A percentile compares a stretch with the other conserved stretches of the same genome.
Evolutionary conservation across 2,113 vertebrate genomes (phyloP).

Genomic region (Syngnathus typhle): DNA sequence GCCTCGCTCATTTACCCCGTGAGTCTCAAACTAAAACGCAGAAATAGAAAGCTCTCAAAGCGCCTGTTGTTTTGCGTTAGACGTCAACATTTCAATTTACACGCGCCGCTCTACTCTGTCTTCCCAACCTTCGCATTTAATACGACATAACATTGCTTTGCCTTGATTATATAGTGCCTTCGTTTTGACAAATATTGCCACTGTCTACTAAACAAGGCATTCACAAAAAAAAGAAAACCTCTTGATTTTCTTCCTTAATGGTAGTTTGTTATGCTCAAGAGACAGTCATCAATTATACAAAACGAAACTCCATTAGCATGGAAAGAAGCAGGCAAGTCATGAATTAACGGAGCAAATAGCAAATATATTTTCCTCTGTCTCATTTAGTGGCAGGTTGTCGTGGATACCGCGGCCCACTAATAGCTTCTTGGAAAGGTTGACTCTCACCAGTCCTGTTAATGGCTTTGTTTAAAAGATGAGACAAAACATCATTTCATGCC

Average conservation of each 20-base stretch:
- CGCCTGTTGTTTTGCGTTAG: not conserved
- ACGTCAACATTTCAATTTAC: not conserved
- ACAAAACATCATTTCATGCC: slow-evolving; percentile 15
- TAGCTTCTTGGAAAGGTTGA: slow-evolving; percentile 34
- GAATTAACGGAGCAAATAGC: slow-evolving; percentile 23
- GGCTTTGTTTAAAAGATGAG: slow-evolving; percentile 32
- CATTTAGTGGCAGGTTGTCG: slow-evolving; percentile 25
- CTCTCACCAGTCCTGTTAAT: slow-evolving; percentile 12
- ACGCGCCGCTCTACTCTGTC: not conserved
- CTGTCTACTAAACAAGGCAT: not conserved
- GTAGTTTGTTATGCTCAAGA: slow-evolving; percentile 8
- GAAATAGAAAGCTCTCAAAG: not conserved
- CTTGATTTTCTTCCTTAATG: not conserved
- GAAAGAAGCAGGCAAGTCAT: slow-evolving; percentile 13
- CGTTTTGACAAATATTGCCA: not conserved
- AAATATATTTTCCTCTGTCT: slow-evolving; percentile 10
- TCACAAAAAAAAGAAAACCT: too few species aligned
- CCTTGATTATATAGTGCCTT: not conserved
- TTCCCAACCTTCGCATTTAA: not conserved
- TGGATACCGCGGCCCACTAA: slow-evolving; percentile 38
- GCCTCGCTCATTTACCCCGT: not conserved
- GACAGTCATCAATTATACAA: slow-evolving; percentile 35
- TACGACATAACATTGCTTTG: not conserved
- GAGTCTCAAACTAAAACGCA: not conserved
- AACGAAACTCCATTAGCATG: slow-evolving; percentile 21